phyloP scores from a whole-genome alignment of 2,113 vertebrate species.

The Malurus elegans region DNA sequence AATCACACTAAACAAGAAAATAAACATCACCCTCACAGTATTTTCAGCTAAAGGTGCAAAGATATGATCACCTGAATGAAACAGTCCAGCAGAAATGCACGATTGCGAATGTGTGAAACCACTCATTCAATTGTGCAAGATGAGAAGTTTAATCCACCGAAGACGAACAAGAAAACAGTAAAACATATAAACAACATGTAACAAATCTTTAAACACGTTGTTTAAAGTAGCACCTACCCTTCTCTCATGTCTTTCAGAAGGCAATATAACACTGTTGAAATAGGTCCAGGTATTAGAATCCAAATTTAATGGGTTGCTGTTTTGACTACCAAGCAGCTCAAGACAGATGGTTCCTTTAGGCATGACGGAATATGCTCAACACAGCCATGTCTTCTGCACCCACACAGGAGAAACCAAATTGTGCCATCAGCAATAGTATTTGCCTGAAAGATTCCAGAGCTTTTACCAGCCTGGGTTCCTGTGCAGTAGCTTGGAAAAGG shows the following conservation, averaged over 20 bases:
- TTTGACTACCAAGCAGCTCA: background rate
- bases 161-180: background rate
- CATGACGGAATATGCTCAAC: background rate
- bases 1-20: background rate
- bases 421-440: background rate
- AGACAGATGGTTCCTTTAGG: background rate
- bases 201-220: background rate
- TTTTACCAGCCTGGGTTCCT: background rate
- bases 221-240: background rate
- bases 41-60: background rate
- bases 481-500: background rate
- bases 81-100: background rate
- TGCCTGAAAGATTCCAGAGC: background rate
- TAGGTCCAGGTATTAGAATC: background rate
- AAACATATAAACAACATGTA: background rate
- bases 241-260: background rate
- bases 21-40: background rate
- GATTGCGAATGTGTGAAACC: background rate
- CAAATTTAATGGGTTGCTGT: background rate
- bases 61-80: background rate
- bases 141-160: background rate
- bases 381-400: background rate
- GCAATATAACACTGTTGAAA: background rate
- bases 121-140: accelerated
- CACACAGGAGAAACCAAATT: background rate